These are phyloP conservation scores for Anthopleura sola DNA, from an alignment of 64 coral and sea anemone genomes.

Conservation along the genomic window DNA sequence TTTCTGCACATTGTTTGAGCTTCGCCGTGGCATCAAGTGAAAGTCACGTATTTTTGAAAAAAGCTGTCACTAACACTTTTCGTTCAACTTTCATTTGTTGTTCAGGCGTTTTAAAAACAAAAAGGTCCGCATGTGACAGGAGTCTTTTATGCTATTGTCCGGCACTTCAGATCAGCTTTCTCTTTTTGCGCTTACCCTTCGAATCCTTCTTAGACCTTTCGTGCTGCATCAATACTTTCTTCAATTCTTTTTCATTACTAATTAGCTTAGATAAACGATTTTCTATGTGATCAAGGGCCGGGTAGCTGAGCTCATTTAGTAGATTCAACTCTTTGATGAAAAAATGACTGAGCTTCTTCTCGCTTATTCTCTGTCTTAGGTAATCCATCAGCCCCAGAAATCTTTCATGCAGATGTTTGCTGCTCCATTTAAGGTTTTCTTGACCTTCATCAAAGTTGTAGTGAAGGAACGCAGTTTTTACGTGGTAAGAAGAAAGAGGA, in stretches of 20 bases:
- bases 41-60: too few relatives aligned
- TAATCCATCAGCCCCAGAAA: constrained; percentile 36
- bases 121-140: too few relatives aligned
- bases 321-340: constrained; percentile 47
- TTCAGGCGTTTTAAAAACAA: too few relatives aligned
- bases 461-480: constrained; percentile 65
- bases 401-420: constrained; percentile 18
- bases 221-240: neutral
- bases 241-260: constrained; percentile 12
- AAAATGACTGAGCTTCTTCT: constrained; percentile 14
- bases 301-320: constrained; percentile 7
- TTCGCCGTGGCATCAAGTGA: too few relatives aligned
- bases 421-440: constrained; percentile 12
- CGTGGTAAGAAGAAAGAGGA: constrained; percentile 38
- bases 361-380: constrained; percentile 17
- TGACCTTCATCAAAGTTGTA: constrained; percentile 34
- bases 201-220: too few relatives aligned
- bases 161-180: neutral
- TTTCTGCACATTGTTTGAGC: too few relatives aligned
- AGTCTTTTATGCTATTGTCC: too few relatives aligned
- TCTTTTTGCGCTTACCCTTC: neutral
- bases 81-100: too few relatives aligned
- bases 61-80: too few relatives aligned
- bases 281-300: constrained; percentile 43
- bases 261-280: constrained; percentile 31